phyloP scores from a whole-genome alignment of 2,797 vertebrate genomes.

The Coracias cyanogaster region DNA sequence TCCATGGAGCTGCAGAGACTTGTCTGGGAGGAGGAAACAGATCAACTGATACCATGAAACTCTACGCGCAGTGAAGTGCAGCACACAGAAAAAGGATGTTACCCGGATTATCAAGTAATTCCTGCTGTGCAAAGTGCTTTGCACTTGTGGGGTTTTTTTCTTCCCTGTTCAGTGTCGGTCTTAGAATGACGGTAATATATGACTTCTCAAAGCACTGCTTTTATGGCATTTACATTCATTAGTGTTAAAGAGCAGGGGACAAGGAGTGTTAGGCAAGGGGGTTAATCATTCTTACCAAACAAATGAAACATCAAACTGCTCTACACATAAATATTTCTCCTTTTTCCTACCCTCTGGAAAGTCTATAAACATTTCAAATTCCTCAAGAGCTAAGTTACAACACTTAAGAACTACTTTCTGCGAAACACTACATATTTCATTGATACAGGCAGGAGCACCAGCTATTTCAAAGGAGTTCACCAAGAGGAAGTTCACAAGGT shows the following conservation, averaged over 20 bases:
- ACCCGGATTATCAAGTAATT: not conserved
- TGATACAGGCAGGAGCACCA: not conserved
- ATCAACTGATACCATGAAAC: not conserved
- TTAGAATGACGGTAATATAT: slow-evolving; percentile 39
- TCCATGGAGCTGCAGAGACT: not conserved
- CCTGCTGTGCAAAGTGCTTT: slow-evolving; percentile 41
- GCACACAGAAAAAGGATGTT: not conserved
- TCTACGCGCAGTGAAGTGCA: not conserved
- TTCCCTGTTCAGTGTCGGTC: slow-evolving; percentile 1
- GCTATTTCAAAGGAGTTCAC: not conserved
- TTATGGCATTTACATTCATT: slow-evolving; percentile 72
- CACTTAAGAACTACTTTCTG: slow-evolving; percentile 16
- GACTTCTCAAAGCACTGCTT: slow-evolving; percentile 49
- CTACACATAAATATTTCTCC: slow-evolving; percentile 59
- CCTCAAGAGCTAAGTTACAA: slow-evolving; percentile 38
- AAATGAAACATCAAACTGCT: slow-evolving; percentile 50
- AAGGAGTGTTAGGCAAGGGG: slow-evolving; percentile 41
- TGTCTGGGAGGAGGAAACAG: not conserved
- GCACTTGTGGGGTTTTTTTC: not conserved
- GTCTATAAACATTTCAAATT: slow-evolving; percentile 61
- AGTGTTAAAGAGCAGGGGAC: slow-evolving; percentile 27
- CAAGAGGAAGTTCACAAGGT: not conserved
- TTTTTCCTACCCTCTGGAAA: slow-evolving; percentile 69
- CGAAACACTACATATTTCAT: not conserved
- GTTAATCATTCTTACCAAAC: slow-evolving; percentile 51